Evolutionary conservation across 2,797 vertebrate species (phyloP), one percentile per base, ranked within the genome.

Genomic region (Atherinosoma microstoma): DNA sequence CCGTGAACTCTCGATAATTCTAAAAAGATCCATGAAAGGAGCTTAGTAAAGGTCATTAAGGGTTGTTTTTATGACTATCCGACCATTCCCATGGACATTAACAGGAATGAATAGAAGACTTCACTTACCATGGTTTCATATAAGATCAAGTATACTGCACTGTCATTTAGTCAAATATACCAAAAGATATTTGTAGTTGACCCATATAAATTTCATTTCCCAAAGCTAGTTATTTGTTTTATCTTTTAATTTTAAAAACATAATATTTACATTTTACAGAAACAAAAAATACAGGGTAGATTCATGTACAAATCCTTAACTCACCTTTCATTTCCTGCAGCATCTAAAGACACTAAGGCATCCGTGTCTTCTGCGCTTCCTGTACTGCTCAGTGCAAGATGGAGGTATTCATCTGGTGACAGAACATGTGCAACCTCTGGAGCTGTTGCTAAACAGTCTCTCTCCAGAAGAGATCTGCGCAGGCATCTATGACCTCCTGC

Each of bases 291-390:
- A 18, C 35, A 20, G 9, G 30, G n/a, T 35, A 0, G 27, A 47
- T 60, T 27, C 36, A 35, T 6, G 24, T 42, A 12, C 18, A n/a
- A 0, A 5, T 10, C 10, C n/a, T 49, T n/a, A 10, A 42, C 51
- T 36, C 0, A 20, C 29, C 34, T 67, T 62, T 60, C 0, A 47
- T 74, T 59, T 84, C 64, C 70, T 75, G 32, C 93, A 99, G 98
- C 98, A 99, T 90, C 91, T 99, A 92, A 99, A 99, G 92, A 99
- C 97, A 12, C 91, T 99, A 70, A 95, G 98, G 82, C 98, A 99
- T 83, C 98, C 98, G 1, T 97, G 97, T 89, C 94, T 99, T 73
- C 94, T 99, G 71, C 96, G 97, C 57, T 99, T 98, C 93, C 94
- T 99, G 29, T 99, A 97, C 3, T 99, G 98, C 85, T 96, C 96